Evolutionary conservation across 2,888 invertebrate genomes (phyloP).

Genomic region (Ochropleura leucogaster): DNA sequence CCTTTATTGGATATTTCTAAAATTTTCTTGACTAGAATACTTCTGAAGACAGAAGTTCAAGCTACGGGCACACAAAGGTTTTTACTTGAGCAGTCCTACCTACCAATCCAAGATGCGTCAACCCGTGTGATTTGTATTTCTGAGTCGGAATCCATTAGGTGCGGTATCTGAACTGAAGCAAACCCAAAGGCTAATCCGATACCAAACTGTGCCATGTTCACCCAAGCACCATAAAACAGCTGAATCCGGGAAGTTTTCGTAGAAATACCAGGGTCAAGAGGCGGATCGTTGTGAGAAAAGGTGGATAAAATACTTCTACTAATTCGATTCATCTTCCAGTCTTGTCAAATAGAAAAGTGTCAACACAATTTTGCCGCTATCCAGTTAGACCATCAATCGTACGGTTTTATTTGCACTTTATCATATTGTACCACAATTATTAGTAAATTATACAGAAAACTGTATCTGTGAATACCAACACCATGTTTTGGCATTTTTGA

Average conservation of each 20-base stretch:
- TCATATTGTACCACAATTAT: not conserved
- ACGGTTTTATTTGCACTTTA: not conserved
- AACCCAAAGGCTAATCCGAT: conserved; percentile 92
- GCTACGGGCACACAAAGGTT: not conserved
- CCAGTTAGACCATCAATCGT: not conserved
- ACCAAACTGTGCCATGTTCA: conserved; percentile 90
- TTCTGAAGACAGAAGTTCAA: not conserved
- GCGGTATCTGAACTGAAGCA: conserved; percentile 91
- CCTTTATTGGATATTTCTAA: not conserved
- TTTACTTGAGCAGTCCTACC: conserved; percentile 55
- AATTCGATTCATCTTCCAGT: not conserved
- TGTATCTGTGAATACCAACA: not conserved
- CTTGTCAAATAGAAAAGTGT: not conserved
- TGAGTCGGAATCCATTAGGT: conserved; percentile 83
- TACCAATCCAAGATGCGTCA: conserved; percentile 92
- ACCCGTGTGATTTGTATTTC: conserved; percentile 79
- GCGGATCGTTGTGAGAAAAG: rapidly evolving
- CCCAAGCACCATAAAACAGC: conserved; percentile 78
- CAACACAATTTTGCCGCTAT: not conserved
- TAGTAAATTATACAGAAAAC: no score
- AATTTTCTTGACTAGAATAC: not conserved
- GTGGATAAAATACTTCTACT: not conserved
- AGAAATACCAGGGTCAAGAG: conserved; percentile 75
- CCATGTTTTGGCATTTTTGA: conserved; percentile 9
- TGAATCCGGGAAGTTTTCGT: conserved; percentile 77